These are phyloP conservation scores for Eupithecia tripunctaria DNA, from an alignment of 2,888 invertebrate genomes.

Conservation along the genomic window DNA sequence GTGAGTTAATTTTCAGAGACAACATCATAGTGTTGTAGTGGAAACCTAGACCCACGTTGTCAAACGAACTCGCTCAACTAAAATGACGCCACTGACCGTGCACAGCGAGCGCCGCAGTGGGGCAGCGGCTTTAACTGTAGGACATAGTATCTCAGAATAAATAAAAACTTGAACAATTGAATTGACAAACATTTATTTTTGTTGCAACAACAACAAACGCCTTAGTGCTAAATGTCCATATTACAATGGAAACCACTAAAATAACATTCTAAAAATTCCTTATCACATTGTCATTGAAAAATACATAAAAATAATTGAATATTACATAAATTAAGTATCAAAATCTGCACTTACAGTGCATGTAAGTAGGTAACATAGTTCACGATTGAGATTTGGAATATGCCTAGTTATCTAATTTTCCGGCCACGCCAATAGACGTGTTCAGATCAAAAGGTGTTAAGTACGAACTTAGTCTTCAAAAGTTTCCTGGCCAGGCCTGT, in stretches of 20 bases:
- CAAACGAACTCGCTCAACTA: too few species aligned
- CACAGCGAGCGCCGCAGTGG: too few species aligned
- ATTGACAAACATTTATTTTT: constrained; percentile 51
- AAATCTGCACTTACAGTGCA: constrained; percentile 51
- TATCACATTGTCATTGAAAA: constrained; percentile 62
- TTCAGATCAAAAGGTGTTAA: constrained; percentile 25
- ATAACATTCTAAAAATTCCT: constrained; percentile 54
- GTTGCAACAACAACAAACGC: constrained; percentile 63
- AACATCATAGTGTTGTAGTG: too few species aligned
- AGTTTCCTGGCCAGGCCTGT: constrained; percentile 26
- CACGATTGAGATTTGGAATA: constrained; percentile 52
- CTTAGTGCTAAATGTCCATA: constrained; percentile 53
- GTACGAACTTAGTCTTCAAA: constrained; percentile 38
- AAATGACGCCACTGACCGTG: too few species aligned
- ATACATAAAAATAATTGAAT: constrained; percentile 53
- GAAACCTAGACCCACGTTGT: too few species aligned
- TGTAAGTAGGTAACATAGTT: constrained; percentile 36
- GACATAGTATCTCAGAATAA: not conserved
- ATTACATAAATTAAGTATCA: constrained; percentile 49
- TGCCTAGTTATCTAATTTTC: not conserved
- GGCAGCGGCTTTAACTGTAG: too few species aligned
- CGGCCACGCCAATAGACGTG: not conserved
- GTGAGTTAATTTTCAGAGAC: too few species aligned
- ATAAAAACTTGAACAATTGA: constrained; percentile 34
- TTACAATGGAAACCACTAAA: constrained; percentile 62